These are phyloP conservation scores for Strigops habroptila DNA, from an alignment of 2,113 vertebrate species.

Conservation along the genomic window DNA sequence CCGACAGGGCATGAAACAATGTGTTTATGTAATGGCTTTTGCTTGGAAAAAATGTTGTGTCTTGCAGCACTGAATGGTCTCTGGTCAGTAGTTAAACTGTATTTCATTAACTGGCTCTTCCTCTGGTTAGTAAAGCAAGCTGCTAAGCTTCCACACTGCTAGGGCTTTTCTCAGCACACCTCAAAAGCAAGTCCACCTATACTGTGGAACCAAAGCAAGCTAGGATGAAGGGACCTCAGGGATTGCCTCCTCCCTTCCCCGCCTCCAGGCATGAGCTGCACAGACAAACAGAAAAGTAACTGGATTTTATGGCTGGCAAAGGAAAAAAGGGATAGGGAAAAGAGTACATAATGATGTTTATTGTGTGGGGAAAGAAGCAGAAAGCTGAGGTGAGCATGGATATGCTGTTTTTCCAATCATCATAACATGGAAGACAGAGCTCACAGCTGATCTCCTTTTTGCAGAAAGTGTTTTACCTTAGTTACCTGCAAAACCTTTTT, in stretches of 20 bases:
- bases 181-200: not conserved
- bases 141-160: not conserved
- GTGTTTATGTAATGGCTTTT: not conserved
- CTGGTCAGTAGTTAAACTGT: not conserved
- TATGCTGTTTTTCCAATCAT: not conserved
- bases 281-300: not conserved
- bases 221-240: not conserved
- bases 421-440: not conserved
- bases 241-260: not conserved
- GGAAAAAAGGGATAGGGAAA: not conserved
- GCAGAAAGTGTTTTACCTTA: not conserved
- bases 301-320: not conserved
- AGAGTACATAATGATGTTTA: not conserved
- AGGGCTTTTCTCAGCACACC: not conserved
- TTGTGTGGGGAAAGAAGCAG: not conserved
- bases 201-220: not conserved
- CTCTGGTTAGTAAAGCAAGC: not conserved
- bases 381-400: not conserved
- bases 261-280: not conserved
- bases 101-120: not conserved
- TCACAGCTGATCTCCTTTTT: not conserved
- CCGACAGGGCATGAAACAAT: not conserved
- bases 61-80: not conserved
- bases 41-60: not conserved
- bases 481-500: too few species aligned